Evolutionary conservation across 1,140 invertebrate species (phyloP), one percentile per base, ranked within the genome.

Genomic region (Aphaenogaster ashmeadi): DNA sequence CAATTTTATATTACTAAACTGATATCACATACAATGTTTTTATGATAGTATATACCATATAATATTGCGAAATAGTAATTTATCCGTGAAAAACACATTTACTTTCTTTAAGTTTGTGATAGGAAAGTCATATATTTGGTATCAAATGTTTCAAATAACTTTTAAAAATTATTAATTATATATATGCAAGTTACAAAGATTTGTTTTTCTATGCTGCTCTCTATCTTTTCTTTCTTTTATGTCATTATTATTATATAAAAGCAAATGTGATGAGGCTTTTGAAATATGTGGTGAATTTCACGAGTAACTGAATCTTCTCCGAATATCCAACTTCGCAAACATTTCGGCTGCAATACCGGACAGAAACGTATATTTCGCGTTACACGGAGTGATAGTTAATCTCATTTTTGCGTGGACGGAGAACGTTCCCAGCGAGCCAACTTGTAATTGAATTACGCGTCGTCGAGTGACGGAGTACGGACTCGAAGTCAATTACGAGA

Each of bases 401-500:
- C 44, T 79, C 18, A 66, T 79, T 79, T 79, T 79, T 64, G 58
- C 58, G 58, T 36, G 27, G 18, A 50, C n/a, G 27, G 27, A 18
- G 1, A 36, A 50, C 9, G n/a, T 54, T 56, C 7, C 8, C 36
- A 8, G 8, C n/a, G 36, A 80, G 47, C 33, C 62, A 56, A 27
- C 7, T 69, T 13, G 15, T 69, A 81, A 80, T 67, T 80, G 33
- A 52, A 67, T 67, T 80, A 80, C 18, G 3, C 33, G 18, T 66
- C 18, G 15, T 62, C 41, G 44, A 9, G 8, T n/a, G 5, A n/a
- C n/a, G n/a, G n/a, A n/a, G n/a, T n/a, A n/a, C 0, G n/a, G 6
- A 52, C 18, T 38, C 47, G n/a, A 66, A 54, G 13, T 66, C 15
- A 83, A 60, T 74, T 74, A 72, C 38, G 50, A 58, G 50, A 74